Evolutionary conservation across 2,888 invertebrate species (phyloP), one percentile per base, ranked within the genome.

Genomic region (Leucophenga montana): DNA sequence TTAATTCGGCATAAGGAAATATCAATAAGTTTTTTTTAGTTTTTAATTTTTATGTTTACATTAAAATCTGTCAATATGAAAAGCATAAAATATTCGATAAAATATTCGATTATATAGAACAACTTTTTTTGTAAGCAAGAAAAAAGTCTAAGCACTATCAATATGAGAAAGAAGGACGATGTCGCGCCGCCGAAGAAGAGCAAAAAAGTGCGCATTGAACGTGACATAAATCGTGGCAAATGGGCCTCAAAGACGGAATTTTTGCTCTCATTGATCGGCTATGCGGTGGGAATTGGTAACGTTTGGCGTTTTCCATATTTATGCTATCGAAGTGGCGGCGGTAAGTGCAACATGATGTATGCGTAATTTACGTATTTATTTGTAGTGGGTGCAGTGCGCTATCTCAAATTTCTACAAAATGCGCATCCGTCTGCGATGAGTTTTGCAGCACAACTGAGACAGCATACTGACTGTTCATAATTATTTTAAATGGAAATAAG

Each of bases 261-360:
- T 86, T 88, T 96, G 48, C 89, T 96, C 68, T 94, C 95, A 31
- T 94, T 95, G 80, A 91, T 95, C 66, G 95, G 95, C 27, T 95
- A 95, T 83, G 95, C 95, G 5, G 94, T 96, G 66, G 95, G 95
- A 61, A 93, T 95, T 71, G 95, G 95, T 70, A 96, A 95, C 86
- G 92, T 96, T 13, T 95, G 95, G 95, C 91, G 95, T 75, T 96
- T 96, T 88, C 96, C 96, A 0, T 96, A 95, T 86, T 89, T 95
- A 69, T 95, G 95, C 85, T 95, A 95, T 87, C 92, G 94, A 83
- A 95, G 95, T 88, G 95, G 95, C 16, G 95, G 95, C 87, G 95
- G 95, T 87, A 78, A 83, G 85, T 79, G 3, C 33, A 61, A 33
- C 3, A 1, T n/a, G 18, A 16, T 4, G 50, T 50, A 50, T 13